Conservation (phyloP, 2,888 invertebrate species). For the Drosophila greeni region DNA sequence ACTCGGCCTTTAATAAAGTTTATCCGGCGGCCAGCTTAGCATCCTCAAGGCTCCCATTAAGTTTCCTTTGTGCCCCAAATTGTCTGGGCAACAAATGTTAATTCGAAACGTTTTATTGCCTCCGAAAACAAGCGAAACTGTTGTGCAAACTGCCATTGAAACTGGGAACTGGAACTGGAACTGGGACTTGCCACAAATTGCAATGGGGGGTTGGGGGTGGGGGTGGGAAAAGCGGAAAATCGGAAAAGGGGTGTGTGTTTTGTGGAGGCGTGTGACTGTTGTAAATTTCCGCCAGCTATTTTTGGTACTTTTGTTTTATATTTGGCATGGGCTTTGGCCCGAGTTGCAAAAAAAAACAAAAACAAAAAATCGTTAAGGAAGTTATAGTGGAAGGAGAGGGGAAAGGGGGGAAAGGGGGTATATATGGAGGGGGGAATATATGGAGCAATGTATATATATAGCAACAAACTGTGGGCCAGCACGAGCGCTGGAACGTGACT, state of each 20-base stretch:
- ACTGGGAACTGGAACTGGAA: slow-evolving; percentile 3
- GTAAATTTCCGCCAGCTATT: slow-evolving; percentile 38
- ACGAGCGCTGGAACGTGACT: slow-evolving; percentile 66
- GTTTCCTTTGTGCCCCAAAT: slow-evolving; percentile 17
- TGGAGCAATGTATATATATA: neutral
- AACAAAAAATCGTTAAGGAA: slow-evolving; percentile 38
- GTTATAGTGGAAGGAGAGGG: slow-evolving; percentile 23
- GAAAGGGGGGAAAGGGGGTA: slow-evolving; percentile 4
- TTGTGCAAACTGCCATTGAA: slow-evolving; percentile 11
- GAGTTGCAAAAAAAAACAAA: neutral
- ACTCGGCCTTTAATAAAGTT: slow-evolving; percentile 22
- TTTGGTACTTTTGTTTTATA: slow-evolving; percentile 40
- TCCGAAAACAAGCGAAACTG: slow-evolving; percentile 31
- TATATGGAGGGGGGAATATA: slow-evolving; percentile 13
- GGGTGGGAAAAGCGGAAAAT: neutral
- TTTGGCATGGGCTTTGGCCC: slow-evolving; percentile 23
- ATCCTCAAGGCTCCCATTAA: slow-evolving; percentile 41
- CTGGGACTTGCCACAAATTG: slow-evolving; percentile 26
- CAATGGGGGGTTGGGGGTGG: slow-evolving; percentile 9
- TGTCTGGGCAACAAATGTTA: slow-evolving; percentile 42
- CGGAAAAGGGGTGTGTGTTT: slow-evolving; percentile 22
- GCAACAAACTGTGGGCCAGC: slow-evolving; percentile 43
- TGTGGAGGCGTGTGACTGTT: slow-evolving; percentile 32
- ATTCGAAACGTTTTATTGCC: slow-evolving; percentile 49
- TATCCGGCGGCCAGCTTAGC: slow-evolving; percentile 11